Conservation (phyloP, 2,888 invertebrate genomes). For the Hypselothyrea guttata region DNA sequence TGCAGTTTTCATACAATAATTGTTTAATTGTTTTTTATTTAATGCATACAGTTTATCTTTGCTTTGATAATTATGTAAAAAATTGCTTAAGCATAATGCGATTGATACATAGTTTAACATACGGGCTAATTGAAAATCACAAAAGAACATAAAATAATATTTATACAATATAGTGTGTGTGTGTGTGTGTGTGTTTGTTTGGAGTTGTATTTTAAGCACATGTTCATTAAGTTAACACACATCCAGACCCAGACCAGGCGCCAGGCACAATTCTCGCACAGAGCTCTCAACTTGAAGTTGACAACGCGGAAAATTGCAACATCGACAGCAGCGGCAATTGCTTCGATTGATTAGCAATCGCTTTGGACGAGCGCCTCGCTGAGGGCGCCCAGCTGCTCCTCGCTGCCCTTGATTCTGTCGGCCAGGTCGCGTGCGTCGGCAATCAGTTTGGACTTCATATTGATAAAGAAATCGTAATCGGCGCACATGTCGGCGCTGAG, state of each 20-base stretch:
- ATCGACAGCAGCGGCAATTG: constrained; percentile 1
- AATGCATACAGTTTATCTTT: constrained; percentile 74
- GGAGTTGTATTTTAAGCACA: constrained; percentile 63
- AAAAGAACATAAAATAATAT: constrained; percentile 76
- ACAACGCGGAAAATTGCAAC: constrained; percentile 70
- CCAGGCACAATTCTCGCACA: constrained; percentile 60
- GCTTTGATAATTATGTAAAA: constrained; percentile 73
- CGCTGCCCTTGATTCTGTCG: constrained; percentile 91
- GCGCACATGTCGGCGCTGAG: constrained; percentile 88
- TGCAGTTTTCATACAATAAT: constrained; percentile 8
- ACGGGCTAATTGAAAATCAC: constrained; percentile 72
- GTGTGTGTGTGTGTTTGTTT: constrained; percentile 24
- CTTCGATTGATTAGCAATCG: constrained; percentile 79
- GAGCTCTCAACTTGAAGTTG: constrained; percentile 72
- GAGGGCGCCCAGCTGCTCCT: constrained; percentile 90
- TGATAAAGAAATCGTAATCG: constrained; percentile 92
- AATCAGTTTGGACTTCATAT: constrained; percentile 92
- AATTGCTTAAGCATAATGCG: constrained; percentile 68
- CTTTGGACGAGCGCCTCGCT: constrained; percentile 82
- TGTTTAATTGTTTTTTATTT: constrained; percentile 54
- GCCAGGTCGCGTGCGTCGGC: constrained; percentile 91
- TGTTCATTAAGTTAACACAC: constrained; percentile 71
- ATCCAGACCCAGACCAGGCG: constrained; percentile 41
- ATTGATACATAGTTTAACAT: constrained; percentile 71
- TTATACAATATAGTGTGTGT: constrained; percentile 70